phyloP scores from a whole-genome alignment of 2,888 invertebrate species.

The Drosophila quasianomalipes region DNA sequence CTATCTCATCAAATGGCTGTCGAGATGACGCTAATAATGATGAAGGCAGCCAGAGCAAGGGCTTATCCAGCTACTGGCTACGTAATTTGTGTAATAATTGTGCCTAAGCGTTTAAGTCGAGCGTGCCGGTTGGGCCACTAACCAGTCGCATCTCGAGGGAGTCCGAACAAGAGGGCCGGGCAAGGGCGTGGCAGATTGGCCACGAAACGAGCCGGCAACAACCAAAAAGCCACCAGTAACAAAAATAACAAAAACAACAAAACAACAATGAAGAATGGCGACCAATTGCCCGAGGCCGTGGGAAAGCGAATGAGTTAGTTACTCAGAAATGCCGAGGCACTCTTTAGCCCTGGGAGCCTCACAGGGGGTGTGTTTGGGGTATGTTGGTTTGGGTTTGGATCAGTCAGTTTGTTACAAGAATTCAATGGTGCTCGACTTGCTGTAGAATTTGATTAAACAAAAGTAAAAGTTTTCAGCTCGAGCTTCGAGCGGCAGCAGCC shows the following conservation, averaged over 20 bases:
- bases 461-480: conserved; percentile 75
- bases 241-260: conserved; percentile 49
- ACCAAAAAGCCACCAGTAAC: conserved; percentile 45
- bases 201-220: conserved; percentile 44
- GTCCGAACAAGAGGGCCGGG: neutral
- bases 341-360: conserved; percentile 15
- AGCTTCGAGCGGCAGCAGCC: conserved; percentile 42
- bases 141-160: conserved; percentile 70
- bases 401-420: conserved; percentile 61
- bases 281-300: conserved; percentile 50
- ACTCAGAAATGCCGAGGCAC: conserved; percentile 41
- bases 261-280: conserved; percentile 53
- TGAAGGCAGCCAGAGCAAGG: conserved; percentile 22
- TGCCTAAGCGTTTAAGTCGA: conserved; percentile 80
- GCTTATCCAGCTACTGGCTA: conserved; percentile 1
- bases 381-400: neutral
- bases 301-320: conserved; percentile 55
- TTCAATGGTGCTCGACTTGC: conserved; percentile 73
- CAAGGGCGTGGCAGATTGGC: conserved; percentile 37
- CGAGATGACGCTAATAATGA: conserved; percentile 68
- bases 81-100: conserved; percentile 80
- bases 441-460: conserved; percentile 81
- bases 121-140: conserved; percentile 68
- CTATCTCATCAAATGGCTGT: conserved; percentile 59
- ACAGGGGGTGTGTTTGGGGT: neutral